Base-by-base conservation (phyloP, 2,113 vertebrate genomes). In the Engraulis encrasicolus region DNA sequence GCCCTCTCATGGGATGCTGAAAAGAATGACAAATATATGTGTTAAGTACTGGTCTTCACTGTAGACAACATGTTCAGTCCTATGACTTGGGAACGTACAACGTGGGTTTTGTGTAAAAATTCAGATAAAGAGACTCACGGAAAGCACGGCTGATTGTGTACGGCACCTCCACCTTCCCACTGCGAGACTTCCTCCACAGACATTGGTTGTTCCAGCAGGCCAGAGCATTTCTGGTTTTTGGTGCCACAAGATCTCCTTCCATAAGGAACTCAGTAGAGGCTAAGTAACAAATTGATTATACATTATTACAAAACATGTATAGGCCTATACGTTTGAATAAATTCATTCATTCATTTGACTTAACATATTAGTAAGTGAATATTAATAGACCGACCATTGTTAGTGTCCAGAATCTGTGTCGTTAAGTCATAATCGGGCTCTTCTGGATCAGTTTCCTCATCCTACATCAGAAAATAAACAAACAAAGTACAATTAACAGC, bases 171-270 rank as follows among this genome's bases (percentile, higher is more conserved):
- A 86, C 85, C 77, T 85, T 82, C 83, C 87, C 52, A 36, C 87
- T 37, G 31, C 1, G 50, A 11, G 74, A 88, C 79, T 86, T 86
- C 80, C 77, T 82, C 82, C 86, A 88, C 49, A 88, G 87, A 18
- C 82, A 85, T n/a, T 23, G 50, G 6, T 50, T 85, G 71, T 58
- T 36, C 15, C 83, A 37, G 85, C 91, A 90, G 23, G 58, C n/a
- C 0, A 6, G 58, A 83, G 90, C 82, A 82, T 71, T 88, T 49
- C 61, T 85, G 84, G 49, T n/a, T 27, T 85, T 88, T 77, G 45
- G 86, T 6, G 86, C 18, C 6, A 80, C 83, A 78, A 45, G 79
- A 38, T 77, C 87, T 85, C 66, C 54, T 27, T 85, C 84, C 48
- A 81, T 48, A 50, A 85, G 61, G 36, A 81, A 27, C 20, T 45